Conservation (phyloP, 2,113 vertebrate species). For the Rana temporaria region DNA sequence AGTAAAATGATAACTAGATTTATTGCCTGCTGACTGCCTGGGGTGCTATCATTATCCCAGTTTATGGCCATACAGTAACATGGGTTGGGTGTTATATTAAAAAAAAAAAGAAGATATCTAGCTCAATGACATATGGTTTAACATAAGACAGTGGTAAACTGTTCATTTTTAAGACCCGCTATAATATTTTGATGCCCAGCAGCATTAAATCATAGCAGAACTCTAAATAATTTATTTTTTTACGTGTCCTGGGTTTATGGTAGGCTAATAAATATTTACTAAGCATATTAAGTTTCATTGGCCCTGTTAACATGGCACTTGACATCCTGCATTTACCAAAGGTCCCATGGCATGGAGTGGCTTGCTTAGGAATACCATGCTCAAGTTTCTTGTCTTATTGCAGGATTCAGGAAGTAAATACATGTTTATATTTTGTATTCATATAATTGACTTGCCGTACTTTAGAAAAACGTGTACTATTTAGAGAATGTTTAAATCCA, state of each 20-base stretch:
- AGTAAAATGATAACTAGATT: conserved; percentile 38
- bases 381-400: conserved; percentile 18
- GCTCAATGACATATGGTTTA: neutral
- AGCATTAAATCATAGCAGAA: neutral
- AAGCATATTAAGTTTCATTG: conserved; percentile 33
- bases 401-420: conserved; percentile 20
- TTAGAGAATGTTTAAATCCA: neutral
- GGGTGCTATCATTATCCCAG: conserved; percentile 5
- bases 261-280: conserved; percentile 45
- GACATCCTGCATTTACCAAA: conserved; percentile 20
- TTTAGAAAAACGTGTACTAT: conserved; percentile 14
- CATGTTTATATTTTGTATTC: conserved; percentile 19
- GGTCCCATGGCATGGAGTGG: conserved; percentile 5
- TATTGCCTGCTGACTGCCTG: conserved; percentile 16
- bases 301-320: conserved; percentile 25
- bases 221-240: neutral
- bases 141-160: neutral
- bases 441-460: neutral
- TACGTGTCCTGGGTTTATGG: conserved; percentile 15
- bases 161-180: neutral
- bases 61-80: neutral
- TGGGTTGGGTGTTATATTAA: neutral
- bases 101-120: neutral
- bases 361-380: neutral
- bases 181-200: neutral